Base-by-base conservation (phyloP, 2,797 vertebrate genomes). In the Siniperca obscura region DNA sequence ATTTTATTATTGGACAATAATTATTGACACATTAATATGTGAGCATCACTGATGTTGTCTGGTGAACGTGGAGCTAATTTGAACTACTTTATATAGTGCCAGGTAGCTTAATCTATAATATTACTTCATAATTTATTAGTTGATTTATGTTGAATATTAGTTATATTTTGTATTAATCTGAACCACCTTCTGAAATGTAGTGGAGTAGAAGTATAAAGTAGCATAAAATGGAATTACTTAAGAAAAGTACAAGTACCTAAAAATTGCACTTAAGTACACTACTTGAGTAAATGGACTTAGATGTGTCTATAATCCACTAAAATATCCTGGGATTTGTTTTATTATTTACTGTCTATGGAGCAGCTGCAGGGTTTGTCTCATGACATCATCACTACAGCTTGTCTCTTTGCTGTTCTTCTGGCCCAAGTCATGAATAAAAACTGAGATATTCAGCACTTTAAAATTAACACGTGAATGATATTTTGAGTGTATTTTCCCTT, bases 341-440 rank as follows among this genome's bases (percentile, higher is more conserved):
- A 57, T 66, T 87, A 76, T 90, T 88, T 62, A 82, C 61, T 30
- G 44, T 52, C 72, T n/a, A 22, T 25, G 40, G 10, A 85, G 62
- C 78, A 85, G 70, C 83, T 81, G 74, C 22, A 70, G 61, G 72
- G 69, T 84, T 74, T 73, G 50, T 60, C 14, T 70, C 60, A 36
- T 71, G 72, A 81, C 74, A 69, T 90, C 75, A 87, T 65, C 38
- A 12, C 50, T 27, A 3, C 27, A 72, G 56, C 12, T 53, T 27
- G 57, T 66, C 70, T 75, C 55, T 75, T 57, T 57, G 50, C 34
- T n/a, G 27, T 53, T 68, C 55, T 62, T 72, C 70, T 25, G 38
- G 62, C n/a, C 46, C 30, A 64, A 68, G 59, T 27, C 60, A 46
- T 19, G 21, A 65, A 62, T 48, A 55, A 70, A 74, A 80, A 71